Base-by-base conservation (phyloP, 2,888 invertebrate genomes). In the Caenorhabditis sp. region DNA sequence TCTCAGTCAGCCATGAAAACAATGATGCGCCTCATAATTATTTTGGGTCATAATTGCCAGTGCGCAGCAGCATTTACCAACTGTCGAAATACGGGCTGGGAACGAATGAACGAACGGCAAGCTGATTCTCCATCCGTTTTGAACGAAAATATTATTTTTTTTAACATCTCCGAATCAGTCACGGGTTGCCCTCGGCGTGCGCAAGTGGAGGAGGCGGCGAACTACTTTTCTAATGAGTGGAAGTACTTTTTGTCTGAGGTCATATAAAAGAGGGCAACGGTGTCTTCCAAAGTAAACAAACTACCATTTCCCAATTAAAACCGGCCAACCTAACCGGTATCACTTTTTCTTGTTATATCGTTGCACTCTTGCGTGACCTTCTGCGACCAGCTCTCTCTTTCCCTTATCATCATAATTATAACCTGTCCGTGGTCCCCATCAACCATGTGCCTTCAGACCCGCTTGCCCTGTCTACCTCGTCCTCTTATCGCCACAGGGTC, bases 11-110 rank as follows among this genome's bases (percentile, higher is more conserved):
- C 68, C 59, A 70, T 59, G 70, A 46, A 70, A 70, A 70, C 70
- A 70, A 70, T 70, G 70, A 70, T 70, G 70, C 70, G 70, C 59
- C 53, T 70, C 52, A 70, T 70, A 70, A 70, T 59, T 70, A 70
- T 70, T 56, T 50, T 26, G 56, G 56, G 46, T 66, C 46, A 58
- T 70, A 70, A 70, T 70, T 70, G 45, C 52, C 70, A 32, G 45
- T 13, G 63, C 26, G 35, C 45, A 6, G 35, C 35, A 37, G 27
- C 70, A 45, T 70, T 53, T 45, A 50, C 59, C 70, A 53, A 70
- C 59, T 70, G 70, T 70, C 59, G 53, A 59, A 59, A 53, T 61
- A 61, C 35, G 37, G 39, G 45, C 26, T 68, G 70, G 59, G 59
- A 70, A 68, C n/a, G 50, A 9, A 5, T 13, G 26, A 63, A 30